Evolutionary conservation across 2,113 vertebrate species (phyloP), one percentile per base, ranked within the genome.

Genomic region (Myotis brandtii): DNA sequence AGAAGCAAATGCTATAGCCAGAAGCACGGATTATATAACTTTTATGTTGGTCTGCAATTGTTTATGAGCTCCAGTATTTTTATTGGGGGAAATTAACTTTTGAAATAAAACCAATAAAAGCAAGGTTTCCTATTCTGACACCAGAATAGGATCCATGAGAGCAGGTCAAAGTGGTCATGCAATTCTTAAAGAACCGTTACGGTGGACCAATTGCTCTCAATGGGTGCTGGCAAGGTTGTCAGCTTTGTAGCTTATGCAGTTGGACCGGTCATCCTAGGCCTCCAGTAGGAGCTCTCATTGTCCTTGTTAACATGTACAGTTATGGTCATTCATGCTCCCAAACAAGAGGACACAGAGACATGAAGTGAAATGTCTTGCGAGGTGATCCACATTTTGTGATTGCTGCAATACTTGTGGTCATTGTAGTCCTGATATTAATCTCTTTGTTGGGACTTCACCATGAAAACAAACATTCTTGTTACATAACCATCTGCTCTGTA

Each of bases 41-140:
- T 99, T 97, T 99, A 99, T 94, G 98, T 99, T 59, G 99, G 98
- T 73, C 98, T 99, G 93, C 98, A 96, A 32, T 97, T 99, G 97
- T 99, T 99, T 92, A 98, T 99, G 97, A 99, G 99, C 95, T 99
- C 99, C 97, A 99, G 98, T 97, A 98, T 99, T 97, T 99, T 99
- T 98, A 99, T 99, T 37, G 99, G 99, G 12, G 98, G 99, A 75
- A 99, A 99, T 40, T 99, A 99, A 80, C 99, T 99, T 98, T 98
- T 99, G 69, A 99, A 99, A 97, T 75, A 84, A 94, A 95, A 85
- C 21, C 48, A 92, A 75, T 27, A 56, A 76, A 99, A 99, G 97
- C 99, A 99, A 83, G 99, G 98, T 18, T 98, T 99, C 14, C 98
- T 99, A 82, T 97, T 99, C 27, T 76, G 27, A 50, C 9, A 23